These are phyloP conservation scores for Drosophila ustulata DNA, from an alignment of 2,888 invertebrate species.

Conservation along the genomic window DNA sequence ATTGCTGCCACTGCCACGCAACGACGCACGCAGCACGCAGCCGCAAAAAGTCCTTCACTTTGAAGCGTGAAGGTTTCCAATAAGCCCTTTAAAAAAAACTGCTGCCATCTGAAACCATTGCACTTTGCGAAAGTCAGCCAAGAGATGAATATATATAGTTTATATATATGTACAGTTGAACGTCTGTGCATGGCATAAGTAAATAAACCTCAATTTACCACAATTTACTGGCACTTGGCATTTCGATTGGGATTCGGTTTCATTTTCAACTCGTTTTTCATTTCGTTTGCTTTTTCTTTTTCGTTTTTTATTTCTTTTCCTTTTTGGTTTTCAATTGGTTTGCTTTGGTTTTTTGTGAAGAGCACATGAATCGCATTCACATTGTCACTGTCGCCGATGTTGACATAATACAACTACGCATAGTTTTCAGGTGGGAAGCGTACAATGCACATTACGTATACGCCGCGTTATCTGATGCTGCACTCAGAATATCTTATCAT, in stretches of 20 bases:
- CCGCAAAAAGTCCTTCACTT: conserved; percentile 77
- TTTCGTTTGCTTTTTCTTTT: conserved; percentile 18
- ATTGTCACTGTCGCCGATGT: conserved; percentile 17
- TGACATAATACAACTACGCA: conserved; percentile 68
- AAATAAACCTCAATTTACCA: conserved; percentile 75
- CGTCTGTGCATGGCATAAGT: conserved; percentile 18
- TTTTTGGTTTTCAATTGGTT: conserved; percentile 12
- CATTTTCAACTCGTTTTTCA: conserved; percentile 56
- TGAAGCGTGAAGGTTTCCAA: conserved; percentile 74
- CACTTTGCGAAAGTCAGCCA: conserved; percentile 59
- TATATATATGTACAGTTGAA: neutral
- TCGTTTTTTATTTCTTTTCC: conserved; percentile 34
- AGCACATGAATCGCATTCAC: conserved; percentile 14
- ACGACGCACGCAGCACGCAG: conserved; percentile 61
- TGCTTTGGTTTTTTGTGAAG: conserved; percentile 23
- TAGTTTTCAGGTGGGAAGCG: conserved; percentile 28
- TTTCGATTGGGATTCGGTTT: conserved; percentile 60
- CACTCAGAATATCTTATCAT: conserved; percentile 7
- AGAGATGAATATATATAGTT: conserved; percentile 12
- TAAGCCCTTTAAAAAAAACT: conserved; percentile 54
- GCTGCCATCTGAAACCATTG: conserved; percentile 41
- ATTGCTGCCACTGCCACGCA: conserved; percentile 60
- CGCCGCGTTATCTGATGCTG: conserved; percentile 10
- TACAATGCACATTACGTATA: conserved; percentile 48
- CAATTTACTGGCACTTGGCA: conserved; percentile 69